A percentile compares a stretch with the other conserved stretches of the same genome.
These are phyloP conservation scores for Arge pagana DNA, from an alignment of 2,888 invertebrate species.

Conservation along the genomic window DNA sequence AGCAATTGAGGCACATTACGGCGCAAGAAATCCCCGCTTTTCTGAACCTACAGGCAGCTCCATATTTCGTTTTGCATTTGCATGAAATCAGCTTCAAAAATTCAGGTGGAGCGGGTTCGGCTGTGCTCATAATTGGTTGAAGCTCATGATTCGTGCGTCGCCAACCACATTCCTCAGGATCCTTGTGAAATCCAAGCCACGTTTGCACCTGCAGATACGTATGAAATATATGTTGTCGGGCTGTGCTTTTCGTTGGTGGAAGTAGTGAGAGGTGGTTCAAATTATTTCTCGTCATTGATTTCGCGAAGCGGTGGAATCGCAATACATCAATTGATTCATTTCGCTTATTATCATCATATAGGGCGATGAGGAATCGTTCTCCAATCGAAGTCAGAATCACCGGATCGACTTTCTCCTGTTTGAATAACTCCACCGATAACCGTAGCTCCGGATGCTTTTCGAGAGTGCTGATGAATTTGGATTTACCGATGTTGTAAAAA, in stretches of 20 bases:
- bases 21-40: constrained; percentile 8
- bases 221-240: constrained; percentile 12
- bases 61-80: constrained; percentile 2
- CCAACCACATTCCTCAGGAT: constrained; percentile 23
- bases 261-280: constrained; percentile 5
- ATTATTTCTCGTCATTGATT: background rate
- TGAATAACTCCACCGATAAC: background rate
- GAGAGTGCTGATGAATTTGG: background rate
- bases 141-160: constrained; percentile 3
- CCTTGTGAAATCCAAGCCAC: constrained; percentile 19
- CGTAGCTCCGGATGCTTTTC: background rate
- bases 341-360: constrained; percentile 6
- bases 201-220: constrained; percentile 15
- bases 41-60: constrained; percentile 13
- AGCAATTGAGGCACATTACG: background rate
- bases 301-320: background rate
- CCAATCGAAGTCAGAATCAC: background rate
- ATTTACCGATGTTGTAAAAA: constrained; percentile 9
- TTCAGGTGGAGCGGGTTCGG: constrained; percentile 14
- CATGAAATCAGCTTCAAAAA: constrained; percentile 12
- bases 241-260: constrained; percentile 14
- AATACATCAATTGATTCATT: constrained; percentile 3
- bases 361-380: constrained; percentile 10
- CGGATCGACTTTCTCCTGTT: background rate
- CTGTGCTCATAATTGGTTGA: constrained; percentile 6